A percentile compares a stretch with the other conserved stretches of the same genome.
Evolutionary conservation across 2,797 vertebrate genomes (phyloP).

Genomic region (Lacerta viridis): DNA sequence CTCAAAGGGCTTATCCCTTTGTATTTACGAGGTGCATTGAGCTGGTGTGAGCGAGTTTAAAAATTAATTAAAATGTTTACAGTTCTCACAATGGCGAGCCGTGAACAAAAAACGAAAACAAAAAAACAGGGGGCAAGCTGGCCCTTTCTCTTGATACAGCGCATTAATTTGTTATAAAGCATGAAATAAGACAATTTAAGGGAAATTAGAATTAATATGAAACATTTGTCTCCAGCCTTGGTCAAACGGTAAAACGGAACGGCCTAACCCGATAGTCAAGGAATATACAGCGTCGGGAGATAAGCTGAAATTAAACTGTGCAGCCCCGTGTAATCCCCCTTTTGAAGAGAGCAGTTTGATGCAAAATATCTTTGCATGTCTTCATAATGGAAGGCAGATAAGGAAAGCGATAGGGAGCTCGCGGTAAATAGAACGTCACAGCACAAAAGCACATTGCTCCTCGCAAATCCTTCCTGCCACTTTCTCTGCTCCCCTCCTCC

Average conservation of each 20-base stretch:
- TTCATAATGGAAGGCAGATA: conserved; percentile 28
- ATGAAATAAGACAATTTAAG: conserved; percentile 74
- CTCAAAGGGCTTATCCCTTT: conserved; percentile 39
- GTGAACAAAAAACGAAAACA: conserved; percentile 38
- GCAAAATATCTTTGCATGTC: conserved; percentile 32
- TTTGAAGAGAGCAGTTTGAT: conserved; percentile 32
- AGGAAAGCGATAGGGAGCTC: neutral
- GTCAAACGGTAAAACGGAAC: conserved; percentile 52
- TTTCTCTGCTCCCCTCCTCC: neutral
- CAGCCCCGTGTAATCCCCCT: conserved; percentile 8
- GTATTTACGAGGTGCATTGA: conserved; percentile 41
- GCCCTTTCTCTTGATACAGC: conserved; percentile 65
- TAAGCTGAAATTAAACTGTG: conserved; percentile 42
- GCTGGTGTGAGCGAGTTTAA: conserved; percentile 39
- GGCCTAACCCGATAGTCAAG: conserved; percentile 14
- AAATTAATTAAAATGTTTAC: conserved; percentile 66
- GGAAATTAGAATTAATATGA: conserved; percentile 73
- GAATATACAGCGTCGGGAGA: conserved; percentile 8
- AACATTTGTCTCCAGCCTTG: conserved; percentile 63
- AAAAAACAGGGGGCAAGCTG: conserved; percentile 10
- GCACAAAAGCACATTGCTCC: conserved; percentile 25
- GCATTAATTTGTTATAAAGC: conserved; percentile 65
- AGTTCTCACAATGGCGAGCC: conserved; percentile 59
- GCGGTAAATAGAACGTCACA: conserved; percentile 17
- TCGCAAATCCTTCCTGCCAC: conserved; percentile 2